These are phyloP conservation scores for Myotis lucifugus DNA, from an alignment of 2,113 vertebrate species.

Conservation along the genomic window DNA sequence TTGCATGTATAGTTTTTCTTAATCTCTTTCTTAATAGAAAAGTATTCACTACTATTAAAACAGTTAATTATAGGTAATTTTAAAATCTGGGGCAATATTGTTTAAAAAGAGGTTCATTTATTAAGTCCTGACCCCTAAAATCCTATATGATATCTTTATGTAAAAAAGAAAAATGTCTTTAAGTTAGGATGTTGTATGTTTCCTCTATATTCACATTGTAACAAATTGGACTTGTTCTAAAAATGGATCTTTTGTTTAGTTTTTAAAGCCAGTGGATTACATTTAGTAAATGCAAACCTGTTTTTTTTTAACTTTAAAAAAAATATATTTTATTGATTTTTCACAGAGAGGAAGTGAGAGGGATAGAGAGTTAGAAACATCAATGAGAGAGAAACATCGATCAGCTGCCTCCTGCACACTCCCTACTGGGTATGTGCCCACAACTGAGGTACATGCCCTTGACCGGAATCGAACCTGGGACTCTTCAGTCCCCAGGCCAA, in stretches of 20 bases:
- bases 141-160: not conserved
- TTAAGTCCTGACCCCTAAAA: not conserved
- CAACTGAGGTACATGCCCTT: too few relatives aligned
- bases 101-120: not conserved
- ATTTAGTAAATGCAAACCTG: not conserved
- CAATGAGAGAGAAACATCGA: too few relatives aligned
- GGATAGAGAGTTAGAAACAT: too few relatives aligned
- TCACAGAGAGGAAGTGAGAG: too few relatives aligned
- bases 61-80: not conserved
- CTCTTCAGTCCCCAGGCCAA: too few relatives aligned
- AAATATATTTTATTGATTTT: too few relatives aligned
- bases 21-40: not conserved
- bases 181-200: not conserved
- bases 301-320: too few relatives aligned
- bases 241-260: not conserved
- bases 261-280: not conserved
- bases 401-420: too few relatives aligned
- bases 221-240: not conserved
- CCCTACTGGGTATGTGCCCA: too few relatives aligned
- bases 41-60: slow-evolving; percentile 9
- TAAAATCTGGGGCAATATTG: not conserved
- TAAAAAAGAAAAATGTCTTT: slow-evolving; percentile 8
- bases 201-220: not conserved
- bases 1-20: not conserved
- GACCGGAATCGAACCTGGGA: too few relatives aligned